Percentiles rank a stretch among this genome's conserved stretches.
These are phyloP conservation scores for Neosilurus mollespiculum DNA, from an alignment of 2,797 vertebrate species.

Conservation along the genomic window DNA sequence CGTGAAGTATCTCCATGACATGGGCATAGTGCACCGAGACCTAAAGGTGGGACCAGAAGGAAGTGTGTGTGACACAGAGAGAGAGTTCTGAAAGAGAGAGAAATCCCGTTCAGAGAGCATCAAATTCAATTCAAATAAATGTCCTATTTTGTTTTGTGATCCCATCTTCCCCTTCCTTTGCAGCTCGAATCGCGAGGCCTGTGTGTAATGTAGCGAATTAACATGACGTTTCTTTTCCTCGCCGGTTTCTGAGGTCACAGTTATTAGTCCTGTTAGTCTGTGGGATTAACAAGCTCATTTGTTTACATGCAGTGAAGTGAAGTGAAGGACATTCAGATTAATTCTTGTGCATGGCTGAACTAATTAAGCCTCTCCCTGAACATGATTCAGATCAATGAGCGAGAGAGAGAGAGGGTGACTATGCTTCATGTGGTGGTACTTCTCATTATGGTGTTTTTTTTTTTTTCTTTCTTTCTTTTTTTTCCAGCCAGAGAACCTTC, in stretches of 20 bases:
- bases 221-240: slow-evolving; percentile 13
- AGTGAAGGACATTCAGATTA: slow-evolving; percentile 47
- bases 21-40: slow-evolving; percentile 95
- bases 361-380: slow-evolving; percentile 45
- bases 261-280: slow-evolving; percentile 43
- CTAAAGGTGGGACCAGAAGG: slow-evolving; percentile 83
- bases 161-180: not conserved
- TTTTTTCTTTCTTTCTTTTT: not conserved
- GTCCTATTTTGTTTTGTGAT: not conserved
- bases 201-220: not conserved
- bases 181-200: not conserved
- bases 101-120: not conserved
- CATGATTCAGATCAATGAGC: slow-evolving; percentile 4
- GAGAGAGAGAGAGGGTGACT: not conserved
- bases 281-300: slow-evolving; percentile 50
- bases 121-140: not conserved
- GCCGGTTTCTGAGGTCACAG: slow-evolving; percentile 24
- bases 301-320: slow-evolving; percentile 46
- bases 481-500: slow-evolving; percentile 91
- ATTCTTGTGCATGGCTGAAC: slow-evolving; percentile 40
- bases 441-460: not conserved
- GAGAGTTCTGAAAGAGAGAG: not conserved
- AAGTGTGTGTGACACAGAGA: no score
- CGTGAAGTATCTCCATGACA: slow-evolving; percentile 93
- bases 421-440: slow-evolving; percentile 13